A percentile compares a stretch with the other conserved stretches of the same genome.
Evolutionary conservation across 2,113 vertebrate genomes (phyloP).

Genomic region (Stigmatopora nigra): DNA sequence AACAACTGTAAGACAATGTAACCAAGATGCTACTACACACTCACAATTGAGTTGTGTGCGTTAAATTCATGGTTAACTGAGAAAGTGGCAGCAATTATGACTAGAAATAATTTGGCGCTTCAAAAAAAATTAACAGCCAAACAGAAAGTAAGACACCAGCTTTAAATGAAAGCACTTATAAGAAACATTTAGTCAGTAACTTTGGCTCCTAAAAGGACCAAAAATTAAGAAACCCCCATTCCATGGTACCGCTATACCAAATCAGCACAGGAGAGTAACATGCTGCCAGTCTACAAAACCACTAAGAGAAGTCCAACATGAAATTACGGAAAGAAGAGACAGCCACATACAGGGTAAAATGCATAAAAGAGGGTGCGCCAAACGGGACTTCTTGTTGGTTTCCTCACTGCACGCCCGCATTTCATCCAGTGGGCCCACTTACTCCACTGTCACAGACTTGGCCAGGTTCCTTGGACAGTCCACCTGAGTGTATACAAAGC

Average conservation of each 20-base stretch:
- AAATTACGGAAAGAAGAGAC: slow-evolving; percentile 34
- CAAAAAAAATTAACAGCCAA: slow-evolving; percentile 56
- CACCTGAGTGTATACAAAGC: slow-evolving; percentile 69
- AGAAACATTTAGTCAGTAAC: slow-evolving; percentile 14
- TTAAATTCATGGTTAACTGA: slow-evolving; percentile 7
- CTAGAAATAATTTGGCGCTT: slow-evolving; percentile 58
- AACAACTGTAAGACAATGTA: neutral
- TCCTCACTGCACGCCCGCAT: slow-evolving; percentile 13
- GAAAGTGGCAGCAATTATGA: slow-evolving; percentile 11
- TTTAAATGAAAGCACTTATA: slow-evolving; percentile 47
- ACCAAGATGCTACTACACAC: neutral
- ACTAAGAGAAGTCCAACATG: slow-evolving; percentile 22
- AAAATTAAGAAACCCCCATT: neutral
- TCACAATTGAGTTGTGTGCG: neutral
- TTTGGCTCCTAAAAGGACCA: slow-evolving; percentile 2
- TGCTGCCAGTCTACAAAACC: slow-evolving; percentile 19
- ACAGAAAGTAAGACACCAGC: slow-evolving; percentile 29
- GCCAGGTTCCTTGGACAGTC: slow-evolving; percentile 98
- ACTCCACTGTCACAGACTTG: slow-evolving; percentile 97
- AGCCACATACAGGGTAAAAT: slow-evolving; percentile 25
- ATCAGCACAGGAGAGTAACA: slow-evolving; percentile 3
- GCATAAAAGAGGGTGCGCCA: slow-evolving; percentile 42
- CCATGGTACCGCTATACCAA: slow-evolving; percentile 7
- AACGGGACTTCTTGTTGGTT: slow-evolving; percentile 18
- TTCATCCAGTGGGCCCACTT: slow-evolving; percentile 47